These are phyloP conservation scores for Drusus annulatus DNA, from an alignment of 1,140 invertebrate species.

Conservation along the genomic window DNA sequence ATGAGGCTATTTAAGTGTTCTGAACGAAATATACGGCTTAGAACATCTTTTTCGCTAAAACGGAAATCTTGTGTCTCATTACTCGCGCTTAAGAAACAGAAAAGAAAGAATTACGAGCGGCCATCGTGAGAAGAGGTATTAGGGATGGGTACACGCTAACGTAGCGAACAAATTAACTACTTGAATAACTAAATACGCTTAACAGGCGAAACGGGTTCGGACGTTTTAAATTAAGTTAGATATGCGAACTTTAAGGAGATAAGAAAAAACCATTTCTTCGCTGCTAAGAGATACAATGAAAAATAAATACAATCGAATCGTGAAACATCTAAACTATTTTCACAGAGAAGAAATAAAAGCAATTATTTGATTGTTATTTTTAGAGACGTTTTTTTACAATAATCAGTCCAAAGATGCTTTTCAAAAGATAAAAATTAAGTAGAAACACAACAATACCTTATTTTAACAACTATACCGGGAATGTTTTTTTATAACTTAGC, in stretches of 20 bases:
- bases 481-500: too few species aligned
- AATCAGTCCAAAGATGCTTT: too few species aligned
- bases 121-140: conserved; percentile 34
- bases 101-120: conserved; percentile 58
- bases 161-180: conserved; percentile 55
- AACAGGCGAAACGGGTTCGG: conserved; percentile 43
- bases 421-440: too few species aligned
- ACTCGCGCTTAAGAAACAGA: conserved; percentile 60
- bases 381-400: too few species aligned
- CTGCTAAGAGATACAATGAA: too few species aligned
- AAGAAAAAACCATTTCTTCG: background rate
- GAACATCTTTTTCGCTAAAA: conserved; percentile 60
- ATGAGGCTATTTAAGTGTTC: conserved; percentile 55
- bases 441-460: too few species aligned
- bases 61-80: conserved; percentile 60
- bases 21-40: conserved; percentile 53
- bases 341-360: too few species aligned
- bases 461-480: too few species aligned
- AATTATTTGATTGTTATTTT: too few species aligned
- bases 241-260: conserved; percentile 27
- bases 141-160: conserved; percentile 26
- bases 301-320: too few species aligned
- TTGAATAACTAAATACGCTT: conserved; percentile 58
- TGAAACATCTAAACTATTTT: too few species aligned
- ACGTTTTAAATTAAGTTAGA: conserved; percentile 51